phyloP scores from a whole-genome alignment of 1,140 invertebrate species.

The Lepidurus arcticus region DNA sequence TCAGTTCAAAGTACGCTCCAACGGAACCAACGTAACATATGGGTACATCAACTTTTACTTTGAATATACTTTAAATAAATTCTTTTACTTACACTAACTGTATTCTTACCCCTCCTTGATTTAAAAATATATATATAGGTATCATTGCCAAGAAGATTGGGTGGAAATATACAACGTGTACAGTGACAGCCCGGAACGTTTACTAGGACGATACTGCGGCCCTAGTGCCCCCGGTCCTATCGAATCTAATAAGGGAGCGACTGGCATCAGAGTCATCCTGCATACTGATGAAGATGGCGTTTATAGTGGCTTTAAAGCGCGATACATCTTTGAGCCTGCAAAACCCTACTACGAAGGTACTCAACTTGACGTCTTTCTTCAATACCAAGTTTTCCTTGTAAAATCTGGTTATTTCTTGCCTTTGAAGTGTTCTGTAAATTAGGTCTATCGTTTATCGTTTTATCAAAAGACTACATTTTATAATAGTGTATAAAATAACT shows the following conservation, averaged over 20 bases:
- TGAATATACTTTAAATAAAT: neutral
- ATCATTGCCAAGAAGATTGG: constrained; percentile 80
- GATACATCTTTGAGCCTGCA: constrained; percentile 79
- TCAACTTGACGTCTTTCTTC: too few species aligned
- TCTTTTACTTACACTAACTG: constrained; percentile 22
- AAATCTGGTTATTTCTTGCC: too few species aligned
- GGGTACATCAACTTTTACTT: constrained; percentile 47
- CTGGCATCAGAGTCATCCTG: constrained; percentile 71
- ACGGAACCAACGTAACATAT: constrained; percentile 49
- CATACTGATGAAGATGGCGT: constrained; percentile 76
- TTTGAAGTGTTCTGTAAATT: too few species aligned
- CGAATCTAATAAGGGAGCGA: constrained; percentile 76
- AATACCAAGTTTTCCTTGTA: too few species aligned
- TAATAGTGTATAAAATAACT: too few species aligned
- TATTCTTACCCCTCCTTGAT: neutral
- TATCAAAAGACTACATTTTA: too few species aligned
- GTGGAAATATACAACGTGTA: constrained; percentile 85
- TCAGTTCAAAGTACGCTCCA: constrained; percentile 76
- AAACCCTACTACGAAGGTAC: constrained; percentile 76
- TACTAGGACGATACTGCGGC: constrained; percentile 80
- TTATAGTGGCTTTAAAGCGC: constrained; percentile 81
- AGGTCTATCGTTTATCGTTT: too few species aligned
- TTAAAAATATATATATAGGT: constrained; percentile 36
- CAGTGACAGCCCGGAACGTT: constrained; percentile 66
- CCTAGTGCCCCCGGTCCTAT: constrained; percentile 78